Conservation (phyloP, 2,888 invertebrate genomes). For the Dolichopus griseipennis region DNA sequence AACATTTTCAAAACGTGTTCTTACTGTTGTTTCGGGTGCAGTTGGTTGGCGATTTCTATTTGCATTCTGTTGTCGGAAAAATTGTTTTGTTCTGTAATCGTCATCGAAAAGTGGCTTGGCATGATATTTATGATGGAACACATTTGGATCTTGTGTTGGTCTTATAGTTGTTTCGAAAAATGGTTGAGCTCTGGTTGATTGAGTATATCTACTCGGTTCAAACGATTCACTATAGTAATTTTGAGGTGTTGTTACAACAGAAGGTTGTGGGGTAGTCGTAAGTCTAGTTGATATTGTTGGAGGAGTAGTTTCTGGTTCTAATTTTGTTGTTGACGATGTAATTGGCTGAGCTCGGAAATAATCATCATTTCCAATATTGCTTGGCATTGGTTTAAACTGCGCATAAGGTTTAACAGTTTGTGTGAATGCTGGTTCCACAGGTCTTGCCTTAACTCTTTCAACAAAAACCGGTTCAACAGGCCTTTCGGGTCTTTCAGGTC, state of each 20-base stretch:
- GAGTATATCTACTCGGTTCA: background rate
- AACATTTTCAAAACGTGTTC: constrained; percentile 32
- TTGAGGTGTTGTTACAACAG: constrained; percentile 24
- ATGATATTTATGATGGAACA: constrained; percentile 16
- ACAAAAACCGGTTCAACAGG: constrained; percentile 20
- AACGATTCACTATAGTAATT: background rate
- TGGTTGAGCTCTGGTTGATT: background rate
- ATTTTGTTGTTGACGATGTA: constrained; percentile 29
- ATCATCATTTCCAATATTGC: constrained; percentile 38
- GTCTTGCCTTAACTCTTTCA: constrained; percentile 26
- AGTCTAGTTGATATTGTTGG: background rate
- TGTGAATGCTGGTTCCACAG: constrained; percentile 20
- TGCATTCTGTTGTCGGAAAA: constrained; percentile 40
- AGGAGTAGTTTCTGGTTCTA: constrained; percentile 43
- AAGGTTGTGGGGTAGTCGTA: background rate
- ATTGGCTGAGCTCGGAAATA: constrained; percentile 31
- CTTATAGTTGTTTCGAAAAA: background rate
- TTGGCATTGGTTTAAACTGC: constrained; percentile 33
- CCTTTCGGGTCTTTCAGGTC: background rate
- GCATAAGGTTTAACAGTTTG: constrained; percentile 32
- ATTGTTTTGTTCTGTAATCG: constrained; percentile 41
- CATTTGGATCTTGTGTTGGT: constrained; percentile 26
- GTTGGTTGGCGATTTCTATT: constrained; percentile 34
- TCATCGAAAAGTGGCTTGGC: constrained; percentile 29
- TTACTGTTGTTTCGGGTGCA: constrained; percentile 24